Percentiles rank a stretch among this genome's conserved stretches.
phyloP scores from a whole-genome alignment of 1,140 invertebrate species.

The Euwallacea fornicatus region DNA sequence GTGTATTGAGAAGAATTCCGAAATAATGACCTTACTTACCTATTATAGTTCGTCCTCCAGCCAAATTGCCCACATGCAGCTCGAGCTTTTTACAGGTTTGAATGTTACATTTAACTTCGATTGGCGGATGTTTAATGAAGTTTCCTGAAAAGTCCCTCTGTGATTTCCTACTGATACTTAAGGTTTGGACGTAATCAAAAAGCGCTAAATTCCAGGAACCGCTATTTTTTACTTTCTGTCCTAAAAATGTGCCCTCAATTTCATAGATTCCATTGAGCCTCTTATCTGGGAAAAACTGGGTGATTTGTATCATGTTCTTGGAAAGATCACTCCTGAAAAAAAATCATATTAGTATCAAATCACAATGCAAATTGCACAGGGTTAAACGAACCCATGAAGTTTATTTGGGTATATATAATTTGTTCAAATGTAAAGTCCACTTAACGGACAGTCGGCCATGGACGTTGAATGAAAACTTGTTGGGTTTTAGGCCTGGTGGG shows the following conservation, averaged over 20 bases:
- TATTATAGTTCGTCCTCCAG: slow-evolving; percentile 64
- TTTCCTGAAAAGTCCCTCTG: slow-evolving; percentile 48
- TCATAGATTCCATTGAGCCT: slow-evolving; percentile 69
- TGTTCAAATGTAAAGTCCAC: too few species aligned
- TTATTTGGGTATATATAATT: too few species aligned
- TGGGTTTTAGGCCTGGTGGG: too few species aligned
- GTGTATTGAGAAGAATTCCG: too few species aligned
- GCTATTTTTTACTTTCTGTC: slow-evolving; percentile 60
- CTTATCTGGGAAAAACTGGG: slow-evolving; percentile 81
- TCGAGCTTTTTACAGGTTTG: slow-evolving; percentile 73
- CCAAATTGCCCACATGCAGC: slow-evolving; percentile 73
- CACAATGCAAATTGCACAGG: too few species aligned
- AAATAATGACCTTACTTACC: slow-evolving; percentile 54
- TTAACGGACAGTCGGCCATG: too few species aligned
- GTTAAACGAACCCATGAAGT: too few species aligned
- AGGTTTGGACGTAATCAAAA: slow-evolving; percentile 75
- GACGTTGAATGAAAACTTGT: too few species aligned
- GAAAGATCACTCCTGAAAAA: slow-evolving; percentile 64
- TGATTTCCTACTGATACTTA: slow-evolving; percentile 65
- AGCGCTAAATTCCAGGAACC: slow-evolving; percentile 75
- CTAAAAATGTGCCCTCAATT: slow-evolving; percentile 63
- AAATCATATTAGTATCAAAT: slow-evolving; percentile 19
- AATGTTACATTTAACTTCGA: slow-evolving; percentile 70
- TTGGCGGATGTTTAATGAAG: slow-evolving; percentile 53
- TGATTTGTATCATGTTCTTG: slow-evolving; percentile 66